Base-by-base conservation (phyloP, 2,797 vertebrate species). In the Rousettus madagascariensis region DNA sequence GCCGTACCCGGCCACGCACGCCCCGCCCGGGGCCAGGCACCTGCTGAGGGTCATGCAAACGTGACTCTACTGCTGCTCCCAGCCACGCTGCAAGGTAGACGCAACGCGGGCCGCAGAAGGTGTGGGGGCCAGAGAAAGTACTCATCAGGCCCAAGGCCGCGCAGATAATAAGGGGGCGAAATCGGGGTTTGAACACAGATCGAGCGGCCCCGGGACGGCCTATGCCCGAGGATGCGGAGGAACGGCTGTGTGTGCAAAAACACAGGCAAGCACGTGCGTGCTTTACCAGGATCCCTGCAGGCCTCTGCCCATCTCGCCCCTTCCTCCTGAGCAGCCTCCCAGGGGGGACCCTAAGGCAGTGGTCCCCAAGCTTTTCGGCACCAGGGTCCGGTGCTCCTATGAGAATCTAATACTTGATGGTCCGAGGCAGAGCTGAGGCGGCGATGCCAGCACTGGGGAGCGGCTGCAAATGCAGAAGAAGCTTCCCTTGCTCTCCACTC, bases 1-100 rank as follows among this genome's bases (percentile, higher is more conserved):
- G 61, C 46, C 0, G 2, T 24, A 20, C 8, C 10, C 0, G 8
- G 19, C 38, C 59, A 24, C 4, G 0, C 55, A 20, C 3, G 0
- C 38, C 11, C 1, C 3, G 0, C 38, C 11, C 1, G 6, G 53
- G 51, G 19, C 77, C 33, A 8, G 87, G 38, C n/a, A n/a, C 77
- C 57, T 72, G 8, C 33, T 5, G 0, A 71, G 53, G 61, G 59
- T 43, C 71, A 61, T 24, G 28, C 4, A 12, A 22, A 16, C 24
- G 13, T 28, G 2, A n/a, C 33, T 19, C 83, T 38, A 2, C n/a
- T 8, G 7, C 2, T 13, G 43, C 41, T 63, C 22, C 49, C 28
- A 12, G 41, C 51, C 59, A 6, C 28, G 3, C 11, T 0, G 7
- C 1, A 13, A 30, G 49, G 7, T 13, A 41, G 69, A 26, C 2